Percentiles rank a stretch among this genome's conserved stretches.
Conservation (phyloP, 2,888 invertebrate genomes). For the Vanessa cardui region DNA sequence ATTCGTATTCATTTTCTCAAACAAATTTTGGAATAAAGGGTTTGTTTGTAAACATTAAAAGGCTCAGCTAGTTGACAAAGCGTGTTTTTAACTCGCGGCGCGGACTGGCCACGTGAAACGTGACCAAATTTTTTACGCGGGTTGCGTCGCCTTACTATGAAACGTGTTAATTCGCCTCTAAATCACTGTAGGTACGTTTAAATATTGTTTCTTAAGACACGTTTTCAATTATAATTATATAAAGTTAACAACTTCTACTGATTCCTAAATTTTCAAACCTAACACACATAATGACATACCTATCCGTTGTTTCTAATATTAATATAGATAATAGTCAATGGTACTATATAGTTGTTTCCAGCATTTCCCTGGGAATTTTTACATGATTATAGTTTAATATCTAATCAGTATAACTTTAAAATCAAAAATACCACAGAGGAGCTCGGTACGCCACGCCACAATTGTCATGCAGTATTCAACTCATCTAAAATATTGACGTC, state of each 20-base stretch:
- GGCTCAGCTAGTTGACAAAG: conserved; percentile 56
- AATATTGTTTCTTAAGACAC: too few species aligned
- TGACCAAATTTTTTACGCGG: conserved; percentile 27
- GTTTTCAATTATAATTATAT: too few species aligned
- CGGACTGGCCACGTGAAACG: conserved; percentile 56
- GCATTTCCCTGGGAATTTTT: conserved; percentile 10
- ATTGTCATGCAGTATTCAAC: conserved; percentile 34
- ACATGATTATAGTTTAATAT: conserved; percentile 30
- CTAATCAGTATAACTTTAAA: conserved; percentile 19
- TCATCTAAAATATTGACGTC: conserved; percentile 50
- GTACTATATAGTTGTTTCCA: too few species aligned
- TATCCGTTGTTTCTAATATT: too few species aligned
- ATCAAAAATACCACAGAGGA: conserved; percentile 26
- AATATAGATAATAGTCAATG: too few species aligned
- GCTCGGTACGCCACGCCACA: conserved; percentile 18
- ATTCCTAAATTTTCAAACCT: too few species aligned
- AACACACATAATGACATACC: too few species aligned
- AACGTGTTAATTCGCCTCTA: conserved; percentile 10
- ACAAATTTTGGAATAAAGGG: conserved; percentile 47
- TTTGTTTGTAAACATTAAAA: conserved; percentile 66
- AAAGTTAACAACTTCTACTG: too few species aligned
- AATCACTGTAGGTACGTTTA: too few species aligned
- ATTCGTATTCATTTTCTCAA: conserved; percentile 50
- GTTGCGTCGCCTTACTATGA: conserved; percentile 14
- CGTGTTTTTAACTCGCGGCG: conserved; percentile 62